Conservation (phyloP, 2,113 vertebrate genomes). For the Anhinga anhinga region DNA sequence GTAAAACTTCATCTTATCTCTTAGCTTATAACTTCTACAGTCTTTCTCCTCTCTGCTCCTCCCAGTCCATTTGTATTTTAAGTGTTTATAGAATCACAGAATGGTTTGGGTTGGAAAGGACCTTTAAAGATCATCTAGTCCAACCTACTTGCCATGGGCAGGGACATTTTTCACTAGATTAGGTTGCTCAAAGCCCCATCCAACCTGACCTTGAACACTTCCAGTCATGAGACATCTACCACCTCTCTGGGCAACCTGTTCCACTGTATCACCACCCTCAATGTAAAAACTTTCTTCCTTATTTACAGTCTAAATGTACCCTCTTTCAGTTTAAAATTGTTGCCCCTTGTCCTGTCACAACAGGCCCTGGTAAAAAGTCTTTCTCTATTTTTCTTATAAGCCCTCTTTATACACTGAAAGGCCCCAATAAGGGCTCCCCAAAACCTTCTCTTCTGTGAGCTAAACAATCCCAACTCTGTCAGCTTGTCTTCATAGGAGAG, state of each 20-base stretch:
- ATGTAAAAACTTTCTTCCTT: neutral
- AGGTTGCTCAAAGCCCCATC: neutral
- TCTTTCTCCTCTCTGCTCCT: neutral
- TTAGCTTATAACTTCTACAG: neutral
- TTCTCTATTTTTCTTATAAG: neutral
- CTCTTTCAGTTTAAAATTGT: neutral
- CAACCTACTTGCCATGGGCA: neutral
- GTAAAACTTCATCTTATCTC: neutral
- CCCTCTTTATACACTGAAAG: neutral
- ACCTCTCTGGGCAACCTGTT: too few species aligned
- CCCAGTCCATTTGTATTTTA: neutral
- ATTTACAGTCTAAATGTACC: neutral
- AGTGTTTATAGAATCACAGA: neutral
- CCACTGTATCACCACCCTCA: neutral
- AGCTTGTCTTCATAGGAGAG: neutral
- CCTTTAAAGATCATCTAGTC: neutral
- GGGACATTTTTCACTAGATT: neutral
- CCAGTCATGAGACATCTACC: too few species aligned
- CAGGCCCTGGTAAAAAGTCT: neutral
- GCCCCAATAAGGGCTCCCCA: neutral
- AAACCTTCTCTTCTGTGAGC: neutral
- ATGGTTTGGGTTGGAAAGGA: neutral
- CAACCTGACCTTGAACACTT: neutral
- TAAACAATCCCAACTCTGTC: neutral
- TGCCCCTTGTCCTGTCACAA: neutral